A percentile compares a stretch with the other conserved stretches of the same genome.
Evolutionary conservation across 2,888 invertebrate species (phyloP).

Genomic region (Gymnoscelis rufifasciata): DNA sequence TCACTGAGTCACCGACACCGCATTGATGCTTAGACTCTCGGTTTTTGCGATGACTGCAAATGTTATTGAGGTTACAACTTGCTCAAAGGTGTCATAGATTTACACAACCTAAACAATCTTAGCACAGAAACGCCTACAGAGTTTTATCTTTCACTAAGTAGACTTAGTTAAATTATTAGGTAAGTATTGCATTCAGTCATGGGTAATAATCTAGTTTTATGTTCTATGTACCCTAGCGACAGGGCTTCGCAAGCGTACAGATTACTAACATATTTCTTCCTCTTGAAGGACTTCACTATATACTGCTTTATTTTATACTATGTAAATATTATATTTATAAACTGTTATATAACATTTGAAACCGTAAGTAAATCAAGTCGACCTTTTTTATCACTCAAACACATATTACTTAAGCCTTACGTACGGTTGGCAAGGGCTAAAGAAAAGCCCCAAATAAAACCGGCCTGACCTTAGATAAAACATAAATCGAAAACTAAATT

Average conservation of each 20-base stretch:
- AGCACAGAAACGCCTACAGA: not conserved
- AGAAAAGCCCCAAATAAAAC: constrained; percentile 23
- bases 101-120: not conserved
- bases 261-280: too few relatives aligned
- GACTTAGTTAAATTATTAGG: too few relatives aligned
- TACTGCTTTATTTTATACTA: too few relatives aligned
- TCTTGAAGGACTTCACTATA: too few relatives aligned
- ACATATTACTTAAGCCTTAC: too few relatives aligned
- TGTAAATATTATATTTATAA: too few relatives aligned
- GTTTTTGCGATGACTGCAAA: not conserved
- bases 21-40: not conserved
- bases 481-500: constrained; percentile 9
- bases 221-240: too few relatives aligned
- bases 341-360: not conserved
- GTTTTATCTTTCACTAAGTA: too few relatives aligned
- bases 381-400: too few relatives aligned
- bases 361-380: constrained; percentile 10
- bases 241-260: too few relatives aligned
- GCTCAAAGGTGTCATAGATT: not conserved
- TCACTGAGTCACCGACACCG: constrained; percentile 7
- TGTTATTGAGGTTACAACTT: not conserved
- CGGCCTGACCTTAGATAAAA: constrained; percentile 21
- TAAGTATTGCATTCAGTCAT: too few relatives aligned
- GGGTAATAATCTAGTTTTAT: too few relatives aligned
- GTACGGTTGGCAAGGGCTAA: constrained; percentile 26